Conservation (phyloP, 1,140 invertebrate genomes). For the Chrysoperla carnea region DNA sequence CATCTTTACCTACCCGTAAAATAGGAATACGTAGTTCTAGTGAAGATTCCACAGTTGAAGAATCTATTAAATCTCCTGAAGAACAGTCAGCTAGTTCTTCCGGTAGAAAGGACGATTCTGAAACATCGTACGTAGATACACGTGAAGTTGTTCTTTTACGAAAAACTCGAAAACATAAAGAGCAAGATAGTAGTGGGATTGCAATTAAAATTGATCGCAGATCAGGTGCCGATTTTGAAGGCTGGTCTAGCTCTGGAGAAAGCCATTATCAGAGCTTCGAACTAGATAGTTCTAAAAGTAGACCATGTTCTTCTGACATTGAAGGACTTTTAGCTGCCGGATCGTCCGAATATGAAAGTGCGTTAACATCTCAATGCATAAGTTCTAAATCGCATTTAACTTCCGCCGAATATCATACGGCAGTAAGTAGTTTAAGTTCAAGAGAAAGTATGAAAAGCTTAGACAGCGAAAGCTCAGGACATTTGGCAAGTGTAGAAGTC, state of each 20-base stretch:
- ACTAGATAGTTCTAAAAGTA: slow-evolving; percentile 47
- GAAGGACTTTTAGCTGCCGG: slow-evolving; percentile 46
- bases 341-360: slow-evolving; percentile 79
- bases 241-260: slow-evolving; percentile 73
- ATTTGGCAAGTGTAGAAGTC: slow-evolving; percentile 71
- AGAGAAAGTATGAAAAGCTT: slow-evolving; percentile 77
- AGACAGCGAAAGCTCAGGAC: slow-evolving; percentile 74
- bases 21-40: slow-evolving; percentile 16
- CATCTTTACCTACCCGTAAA: slow-evolving; percentile 3
- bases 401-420: slow-evolving; percentile 72
- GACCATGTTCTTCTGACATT: slow-evolving; percentile 76
- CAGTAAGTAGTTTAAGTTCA: slow-evolving; percentile 64
- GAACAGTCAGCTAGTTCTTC: slow-evolving; percentile 19
- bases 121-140: slow-evolving; percentile 6
- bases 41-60: slow-evolving; percentile 22
- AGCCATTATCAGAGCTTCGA: slow-evolving; percentile 82
- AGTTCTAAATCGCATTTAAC: slow-evolving; percentile 45
- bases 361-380: slow-evolving; percentile 55
- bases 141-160: slow-evolving; percentile 18
- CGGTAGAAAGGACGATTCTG: slow-evolving; percentile 13
- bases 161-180: slow-evolving; percentile 15
- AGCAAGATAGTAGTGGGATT: slow-evolving; percentile 23
- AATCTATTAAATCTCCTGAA: slow-evolving; percentile 20
- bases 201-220: slow-evolving; percentile 34
- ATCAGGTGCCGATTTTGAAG: slow-evolving; percentile 48